Evolutionary conservation across 2,797 vertebrate genomes (phyloP).

Genomic region (Sebastes diaconus): DNA sequence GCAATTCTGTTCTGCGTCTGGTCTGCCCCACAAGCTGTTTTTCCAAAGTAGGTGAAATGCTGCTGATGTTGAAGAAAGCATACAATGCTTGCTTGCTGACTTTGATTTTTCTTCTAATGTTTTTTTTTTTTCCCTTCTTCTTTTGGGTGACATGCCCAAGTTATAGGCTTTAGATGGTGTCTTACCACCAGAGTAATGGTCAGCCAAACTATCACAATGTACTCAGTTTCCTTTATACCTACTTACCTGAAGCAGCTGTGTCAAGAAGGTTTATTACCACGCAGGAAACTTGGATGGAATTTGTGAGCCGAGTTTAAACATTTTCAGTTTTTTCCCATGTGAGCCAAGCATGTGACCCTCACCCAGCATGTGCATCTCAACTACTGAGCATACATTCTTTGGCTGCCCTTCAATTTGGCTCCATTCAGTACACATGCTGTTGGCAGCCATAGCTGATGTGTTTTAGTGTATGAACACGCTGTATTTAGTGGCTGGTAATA

Average conservation of each 20-base stretch:
- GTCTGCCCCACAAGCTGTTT: slow-evolving; percentile 69
- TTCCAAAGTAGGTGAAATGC: slow-evolving; percentile 73
- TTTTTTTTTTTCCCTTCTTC: not conserved
- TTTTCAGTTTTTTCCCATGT: slow-evolving; percentile 56
- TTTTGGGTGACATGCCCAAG: slow-evolving; percentile 15
- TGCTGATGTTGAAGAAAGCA: slow-evolving; percentile 77
- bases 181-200: not conserved
- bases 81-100: slow-evolving; percentile 62
- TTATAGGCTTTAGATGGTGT: slow-evolving; percentile 9
- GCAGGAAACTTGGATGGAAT: slow-evolving; percentile 33
- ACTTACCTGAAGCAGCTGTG: slow-evolving; percentile 20
- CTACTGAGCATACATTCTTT: slow-evolving; percentile 75
- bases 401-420: slow-evolving; percentile 73
- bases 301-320: slow-evolving; percentile 58
- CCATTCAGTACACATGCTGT: slow-evolving; percentile 54
- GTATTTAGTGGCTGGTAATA: slow-evolving; percentile 23
- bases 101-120: slow-evolving; percentile 36
- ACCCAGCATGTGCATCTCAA: slow-evolving; percentile 62
- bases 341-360: slow-evolving; percentile 66
- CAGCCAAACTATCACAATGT: slow-evolving; percentile 1
- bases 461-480: slow-evolving; percentile 40
- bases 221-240: slow-evolving; percentile 18
- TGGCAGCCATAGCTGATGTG: slow-evolving; percentile 56
- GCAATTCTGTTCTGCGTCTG: slow-evolving; percentile 66
- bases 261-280: slow-evolving; percentile 40